These are phyloP conservation scores for Cancer borealis DNA, from an alignment of 2,888 invertebrate genomes.

Conservation along the genomic window DNA sequence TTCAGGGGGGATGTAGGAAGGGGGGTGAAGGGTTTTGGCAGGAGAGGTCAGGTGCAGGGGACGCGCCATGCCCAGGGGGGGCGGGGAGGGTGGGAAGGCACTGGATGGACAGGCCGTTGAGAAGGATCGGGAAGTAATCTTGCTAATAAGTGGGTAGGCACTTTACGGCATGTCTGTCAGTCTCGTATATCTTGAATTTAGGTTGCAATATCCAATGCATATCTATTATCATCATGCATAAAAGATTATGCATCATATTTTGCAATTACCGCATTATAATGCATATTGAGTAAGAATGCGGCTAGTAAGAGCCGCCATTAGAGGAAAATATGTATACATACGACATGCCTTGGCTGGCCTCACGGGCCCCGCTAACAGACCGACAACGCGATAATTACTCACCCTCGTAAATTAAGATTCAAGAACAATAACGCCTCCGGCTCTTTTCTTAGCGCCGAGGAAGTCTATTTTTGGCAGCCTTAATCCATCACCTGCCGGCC, in stretches of 20 bases:
- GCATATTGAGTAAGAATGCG: slow-evolving; percentile 66
- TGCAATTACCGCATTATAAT: slow-evolving; percentile 68
- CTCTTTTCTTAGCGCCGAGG: neutral
- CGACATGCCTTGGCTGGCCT: slow-evolving; percentile 36
- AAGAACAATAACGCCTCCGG: slow-evolving; percentile 43
- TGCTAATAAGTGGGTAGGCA: slow-evolving; percentile 61
- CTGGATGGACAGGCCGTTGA: slow-evolving; percentile 39
- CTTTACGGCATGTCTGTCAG: slow-evolving; percentile 67
- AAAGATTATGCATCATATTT: slow-evolving; percentile 67
- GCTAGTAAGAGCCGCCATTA: slow-evolving; percentile 59
- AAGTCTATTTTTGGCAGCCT: slow-evolving; percentile 8
- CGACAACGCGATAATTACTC: slow-evolving; percentile 49
- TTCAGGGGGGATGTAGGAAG: neutral
- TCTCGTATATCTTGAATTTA: slow-evolving; percentile 69
- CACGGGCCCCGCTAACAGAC: slow-evolving; percentile 34
- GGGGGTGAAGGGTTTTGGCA: neutral
- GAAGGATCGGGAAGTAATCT: slow-evolving; percentile 66
- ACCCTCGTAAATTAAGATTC: slow-evolving; percentile 38
- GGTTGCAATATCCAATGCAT: slow-evolving; percentile 69
- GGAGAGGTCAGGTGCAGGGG: slow-evolving; percentile 5
- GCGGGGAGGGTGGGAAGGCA: neutral
- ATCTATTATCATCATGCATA: slow-evolving; percentile 72
- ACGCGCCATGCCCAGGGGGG: neutral
- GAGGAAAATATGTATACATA: slow-evolving; percentile 61
- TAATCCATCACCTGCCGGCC: slow-evolving; percentile 28